Evolutionary conservation across 2,888 invertebrate genomes (phyloP).

Genomic region (Agrotis puta): DNA sequence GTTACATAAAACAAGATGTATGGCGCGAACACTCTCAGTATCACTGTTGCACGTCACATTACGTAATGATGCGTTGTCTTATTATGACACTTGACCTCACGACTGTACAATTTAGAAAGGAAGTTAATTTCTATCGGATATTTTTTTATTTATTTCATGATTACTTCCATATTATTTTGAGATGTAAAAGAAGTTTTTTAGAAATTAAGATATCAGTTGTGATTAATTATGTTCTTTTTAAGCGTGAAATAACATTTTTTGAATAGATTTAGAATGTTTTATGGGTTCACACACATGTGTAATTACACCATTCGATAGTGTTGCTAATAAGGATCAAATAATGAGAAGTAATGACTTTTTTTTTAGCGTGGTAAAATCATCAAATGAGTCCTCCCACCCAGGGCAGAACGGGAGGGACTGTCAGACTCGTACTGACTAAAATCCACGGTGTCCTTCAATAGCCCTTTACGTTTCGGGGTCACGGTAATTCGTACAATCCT

Average conservation of each 20-base stretch:
- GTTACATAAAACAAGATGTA: slow-evolving; percentile 47
- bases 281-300: too few relatives aligned
- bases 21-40: slow-evolving; percentile 34
- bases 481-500: too few relatives aligned
- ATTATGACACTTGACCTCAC: slow-evolving; percentile 61
- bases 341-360: too few relatives aligned
- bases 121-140: slow-evolving; percentile 34
- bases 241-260: slow-evolving; percentile 1
- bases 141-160: neutral
- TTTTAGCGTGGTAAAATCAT: too few relatives aligned
- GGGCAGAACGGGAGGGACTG: too few relatives aligned
- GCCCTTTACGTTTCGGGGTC: too few relatives aligned
- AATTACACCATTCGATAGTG: too few relatives aligned
- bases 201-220: slow-evolving; percentile 22
- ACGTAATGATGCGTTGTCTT: slow-evolving; percentile 55
- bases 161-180: slow-evolving; percentile 11
- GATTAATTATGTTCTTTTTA: neutral
- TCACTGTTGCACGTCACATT: slow-evolving; percentile 49
- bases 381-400: too few relatives aligned
- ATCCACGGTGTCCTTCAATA: too few relatives aligned
- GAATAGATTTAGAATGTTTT: neutral
- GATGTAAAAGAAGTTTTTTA: slow-evolving; percentile 13
- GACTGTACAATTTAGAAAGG: slow-evolving; percentile 52
- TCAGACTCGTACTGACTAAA: too few relatives aligned
- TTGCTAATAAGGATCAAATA: too few relatives aligned